These are phyloP conservation scores for Cynopterus sphinx DNA, from an alignment of 2,797 vertebrate species.

Conservation along the genomic window DNA sequence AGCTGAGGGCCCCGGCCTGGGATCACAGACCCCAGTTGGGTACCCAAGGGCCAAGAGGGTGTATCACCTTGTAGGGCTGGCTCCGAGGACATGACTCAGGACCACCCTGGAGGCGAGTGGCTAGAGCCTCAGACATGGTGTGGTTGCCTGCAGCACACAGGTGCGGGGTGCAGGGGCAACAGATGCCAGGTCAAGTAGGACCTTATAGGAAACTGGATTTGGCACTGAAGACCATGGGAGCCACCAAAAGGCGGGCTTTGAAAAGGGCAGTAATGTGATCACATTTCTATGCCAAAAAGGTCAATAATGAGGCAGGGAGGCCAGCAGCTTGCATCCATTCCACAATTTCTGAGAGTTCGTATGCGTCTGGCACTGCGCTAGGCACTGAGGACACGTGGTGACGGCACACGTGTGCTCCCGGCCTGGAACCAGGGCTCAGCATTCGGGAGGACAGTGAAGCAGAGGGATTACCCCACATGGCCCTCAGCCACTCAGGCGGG, in stretches of 20 bases:
- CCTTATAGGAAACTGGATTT: not conserved
- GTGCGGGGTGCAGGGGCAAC: not conserved
- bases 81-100: not conserved
- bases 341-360: rapidly evolving
- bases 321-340: rapidly evolving
- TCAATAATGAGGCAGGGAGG: rapidly evolving
- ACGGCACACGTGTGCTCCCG: rapidly evolving
- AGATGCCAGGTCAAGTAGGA: not conserved
- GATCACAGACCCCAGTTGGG: not conserved
- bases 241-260: not conserved
- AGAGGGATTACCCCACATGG: rapidly evolving
- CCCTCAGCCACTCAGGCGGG: rapidly evolving
- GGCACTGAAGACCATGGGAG: not conserved
- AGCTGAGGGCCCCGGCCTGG: not conserved
- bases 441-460: rapidly evolving
- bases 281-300: not conserved
- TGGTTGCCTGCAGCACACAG: rapidly evolving
- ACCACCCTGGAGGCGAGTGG: not conserved
- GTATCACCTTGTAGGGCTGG: not conserved
- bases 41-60: not conserved
- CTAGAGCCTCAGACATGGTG: not conserved
- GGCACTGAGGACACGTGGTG: not conserved
- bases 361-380: rapidly evolving
- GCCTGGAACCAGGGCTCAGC: not conserved
- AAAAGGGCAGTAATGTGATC: not conserved